These are phyloP conservation scores for Temnopleurus reevesii DNA, from an alignment of 53 echinoderm and acorn worm genomes.

Conservation along the genomic window DNA sequence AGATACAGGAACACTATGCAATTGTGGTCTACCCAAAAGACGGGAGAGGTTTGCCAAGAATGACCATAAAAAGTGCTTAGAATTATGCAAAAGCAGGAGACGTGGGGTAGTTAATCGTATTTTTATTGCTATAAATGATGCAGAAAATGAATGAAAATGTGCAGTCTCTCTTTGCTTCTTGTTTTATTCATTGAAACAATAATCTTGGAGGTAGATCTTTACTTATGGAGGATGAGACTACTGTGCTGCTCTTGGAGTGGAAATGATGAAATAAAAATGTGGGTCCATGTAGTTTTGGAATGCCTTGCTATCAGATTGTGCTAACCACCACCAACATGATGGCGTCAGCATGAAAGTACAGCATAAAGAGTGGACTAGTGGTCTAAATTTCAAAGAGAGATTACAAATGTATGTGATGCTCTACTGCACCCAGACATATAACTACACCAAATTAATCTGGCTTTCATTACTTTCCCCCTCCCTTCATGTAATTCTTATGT, in stretches of 20 bases:
- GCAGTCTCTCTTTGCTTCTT: background rate
- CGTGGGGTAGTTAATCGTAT: conserved; percentile 39
- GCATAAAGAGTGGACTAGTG: background rate
- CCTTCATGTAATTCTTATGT: background rate
- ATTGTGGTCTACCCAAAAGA: conserved; percentile 51
- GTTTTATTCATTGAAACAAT: conserved; percentile 31
- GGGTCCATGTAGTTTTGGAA: conserved; percentile 28
- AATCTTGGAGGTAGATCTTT: conserved; percentile 32
- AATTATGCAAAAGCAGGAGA: conserved; percentile 44
- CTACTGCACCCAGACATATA: conserved; percentile 12
- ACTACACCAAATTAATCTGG: background rate
- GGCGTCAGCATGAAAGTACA: conserved; percentile 15
- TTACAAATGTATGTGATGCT: background rate
- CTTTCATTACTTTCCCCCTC: background rate
- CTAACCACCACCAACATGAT: background rate
- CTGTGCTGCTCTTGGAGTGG: background rate
- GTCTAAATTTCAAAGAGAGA: background rate
- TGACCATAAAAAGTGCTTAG: conserved; percentile 45
- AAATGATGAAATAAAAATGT: conserved; percentile 51
- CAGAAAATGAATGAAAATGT: conserved; percentile 29
- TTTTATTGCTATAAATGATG: conserved; percentile 38
- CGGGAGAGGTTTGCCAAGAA: conserved; percentile 3
- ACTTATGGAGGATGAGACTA: background rate
- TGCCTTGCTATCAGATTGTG: conserved; percentile 15
- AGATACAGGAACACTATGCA: conserved; percentile 49